phyloP scores from a whole-genome alignment of 1,140 invertebrate genomes.

The Ptiloglossa arizonensis region DNA sequence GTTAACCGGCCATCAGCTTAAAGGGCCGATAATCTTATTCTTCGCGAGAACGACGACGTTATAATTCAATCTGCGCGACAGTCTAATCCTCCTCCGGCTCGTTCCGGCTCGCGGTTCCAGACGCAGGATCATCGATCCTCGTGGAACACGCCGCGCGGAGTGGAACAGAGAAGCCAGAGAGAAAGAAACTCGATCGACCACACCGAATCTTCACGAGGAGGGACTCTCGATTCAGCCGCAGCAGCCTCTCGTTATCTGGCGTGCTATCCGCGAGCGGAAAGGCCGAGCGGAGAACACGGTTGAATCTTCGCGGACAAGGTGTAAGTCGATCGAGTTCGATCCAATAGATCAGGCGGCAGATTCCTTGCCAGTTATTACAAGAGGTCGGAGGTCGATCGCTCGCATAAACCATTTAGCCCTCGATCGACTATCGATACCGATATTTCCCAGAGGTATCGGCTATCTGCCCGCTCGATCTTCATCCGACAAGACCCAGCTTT shows the following conservation, averaged over 20 bases:
- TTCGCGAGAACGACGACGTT: slow-evolving; percentile 15
- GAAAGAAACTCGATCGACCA: slow-evolving; percentile 28
- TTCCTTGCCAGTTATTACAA: slow-evolving; percentile 77
- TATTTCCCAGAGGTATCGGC: slow-evolving; percentile 78
- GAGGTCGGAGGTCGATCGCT: slow-evolving; percentile 76
- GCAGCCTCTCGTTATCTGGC: neutral
- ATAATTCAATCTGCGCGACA: slow-evolving; percentile 39
- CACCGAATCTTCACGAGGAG: slow-evolving; percentile 16
- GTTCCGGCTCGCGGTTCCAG: slow-evolving; percentile 9
- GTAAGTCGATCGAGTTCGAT: slow-evolving; percentile 77
- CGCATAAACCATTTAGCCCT: slow-evolving; percentile 78
- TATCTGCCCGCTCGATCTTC: slow-evolving; percentile 68
- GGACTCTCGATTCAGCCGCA: neutral
- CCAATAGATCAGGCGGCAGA: slow-evolving; percentile 79
- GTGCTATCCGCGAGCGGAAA: slow-evolving; percentile 13
- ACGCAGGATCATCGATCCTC: slow-evolving; percentile 15
- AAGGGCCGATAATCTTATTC: slow-evolving; percentile 35
- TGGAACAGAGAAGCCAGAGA: neutral
- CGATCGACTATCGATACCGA: slow-evolving; percentile 78
- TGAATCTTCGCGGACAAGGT: slow-evolving; percentile 60
- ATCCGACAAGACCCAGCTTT: slow-evolving; percentile 66
- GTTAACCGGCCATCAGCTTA: slow-evolving; percentile 27
- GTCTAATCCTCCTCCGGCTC: slow-evolving; percentile 34
- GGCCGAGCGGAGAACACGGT: slow-evolving; percentile 20
- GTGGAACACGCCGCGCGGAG: neutral